Percentiles rank a stretch among this genome's conserved stretches.
phyloP scores from a whole-genome alignment of 2,797 vertebrate species.

The Anabacerthia variegaticeps region DNA sequence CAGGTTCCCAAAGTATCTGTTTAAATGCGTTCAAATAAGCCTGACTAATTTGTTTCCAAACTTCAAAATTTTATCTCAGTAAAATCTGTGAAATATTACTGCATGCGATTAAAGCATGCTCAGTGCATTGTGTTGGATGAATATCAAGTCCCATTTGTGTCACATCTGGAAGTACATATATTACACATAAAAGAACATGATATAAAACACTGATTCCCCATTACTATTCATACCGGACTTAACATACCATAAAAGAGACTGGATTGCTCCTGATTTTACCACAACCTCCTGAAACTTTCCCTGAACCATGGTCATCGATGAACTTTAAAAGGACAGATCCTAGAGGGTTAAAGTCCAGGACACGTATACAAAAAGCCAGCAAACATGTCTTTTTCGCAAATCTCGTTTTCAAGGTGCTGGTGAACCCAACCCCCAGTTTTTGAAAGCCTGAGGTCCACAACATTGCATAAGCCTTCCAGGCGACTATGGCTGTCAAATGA shows the following conservation, averaged over 20 bases:
- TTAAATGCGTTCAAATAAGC: constrained; percentile 1
- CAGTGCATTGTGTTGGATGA: neutral
- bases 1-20: neutral
- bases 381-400: neutral
- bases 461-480: neutral
- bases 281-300: neutral
- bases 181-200: neutral
- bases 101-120: neutral
- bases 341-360: neutral
- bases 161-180: constrained; percentile 17
- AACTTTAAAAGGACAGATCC: neutral
- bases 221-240: neutral
- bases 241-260: neutral
- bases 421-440: neutral
- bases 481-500: neutral
- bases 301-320: neutral
- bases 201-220: neutral
- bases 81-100: constrained; percentile 11
- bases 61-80: neutral
- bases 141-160: neutral
- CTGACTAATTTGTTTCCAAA: constrained; percentile 10
- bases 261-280: neutral
- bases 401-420: neutral
- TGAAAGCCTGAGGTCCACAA: neutral
- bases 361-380: neutral